These are phyloP conservation scores for Phyllotreta striolata DNA, from an alignment of 2,888 invertebrate genomes.

Conservation along the genomic window DNA sequence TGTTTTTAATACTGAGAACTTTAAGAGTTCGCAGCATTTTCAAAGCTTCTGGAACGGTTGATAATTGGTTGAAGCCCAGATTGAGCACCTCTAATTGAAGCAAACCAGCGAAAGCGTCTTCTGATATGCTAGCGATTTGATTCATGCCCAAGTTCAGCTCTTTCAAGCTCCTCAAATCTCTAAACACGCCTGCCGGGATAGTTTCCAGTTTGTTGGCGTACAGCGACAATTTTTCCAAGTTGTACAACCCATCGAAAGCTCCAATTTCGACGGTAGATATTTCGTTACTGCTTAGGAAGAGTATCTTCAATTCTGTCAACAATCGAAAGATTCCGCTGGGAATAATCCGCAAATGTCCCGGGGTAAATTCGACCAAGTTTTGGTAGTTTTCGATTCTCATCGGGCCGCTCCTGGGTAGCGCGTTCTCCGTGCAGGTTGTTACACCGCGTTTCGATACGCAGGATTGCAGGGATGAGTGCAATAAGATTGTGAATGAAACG, in stretches of 20 bases:
- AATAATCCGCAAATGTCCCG: constrained; percentile 25
- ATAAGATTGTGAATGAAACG: background rate
- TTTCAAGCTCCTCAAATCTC: constrained; percentile 32
- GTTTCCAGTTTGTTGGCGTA: constrained; percentile 32
- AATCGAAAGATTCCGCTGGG: constrained; percentile 33
- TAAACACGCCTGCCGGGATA: constrained; percentile 24
- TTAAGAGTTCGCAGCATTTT: constrained; percentile 29
- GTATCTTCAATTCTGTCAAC: constrained; percentile 30
- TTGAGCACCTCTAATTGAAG: constrained; percentile 33
- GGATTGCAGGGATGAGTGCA: constrained; percentile 16
- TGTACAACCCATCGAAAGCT: constrained; percentile 34
- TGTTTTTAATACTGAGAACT: constrained; percentile 33
- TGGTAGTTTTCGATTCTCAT: constrained; percentile 35
- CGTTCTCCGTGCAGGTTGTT: constrained; percentile 35
- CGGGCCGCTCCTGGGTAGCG: constrained; percentile 28
- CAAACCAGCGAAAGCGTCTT: constrained; percentile 32
- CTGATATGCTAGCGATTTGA: constrained; percentile 29
- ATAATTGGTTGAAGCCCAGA: constrained; percentile 37
- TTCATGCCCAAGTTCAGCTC: constrained; percentile 33
- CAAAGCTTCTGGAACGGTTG: constrained; percentile 24
- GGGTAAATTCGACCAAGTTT: constrained; percentile 30
- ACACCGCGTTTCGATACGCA: constrained; percentile 35
- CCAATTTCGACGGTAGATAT: constrained; percentile 35
- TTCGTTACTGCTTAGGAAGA: constrained; percentile 32
- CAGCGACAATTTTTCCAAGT: constrained; percentile 34